phyloP scores from a whole-genome alignment of 2,888 invertebrate genomes.

The Lydus trimaculatus region DNA sequence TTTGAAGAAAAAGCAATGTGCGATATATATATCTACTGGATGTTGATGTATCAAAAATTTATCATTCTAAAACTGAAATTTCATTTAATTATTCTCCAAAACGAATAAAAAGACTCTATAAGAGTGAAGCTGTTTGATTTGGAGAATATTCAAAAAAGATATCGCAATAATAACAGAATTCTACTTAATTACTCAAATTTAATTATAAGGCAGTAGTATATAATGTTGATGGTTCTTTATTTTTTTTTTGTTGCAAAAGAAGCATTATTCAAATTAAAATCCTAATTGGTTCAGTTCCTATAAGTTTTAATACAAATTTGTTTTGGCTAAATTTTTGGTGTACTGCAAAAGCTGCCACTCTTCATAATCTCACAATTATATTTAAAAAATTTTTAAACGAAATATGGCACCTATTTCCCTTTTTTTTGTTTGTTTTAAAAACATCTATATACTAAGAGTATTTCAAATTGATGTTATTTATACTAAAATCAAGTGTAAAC shows the following conservation, averaged over 20 bases:
- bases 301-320: not conserved
- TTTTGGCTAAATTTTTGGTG: conserved; percentile 44
- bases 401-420: conserved; percentile 12
- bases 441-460: conserved; percentile 8
- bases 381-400: not conserved
- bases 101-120: not conserved
- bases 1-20: not conserved
- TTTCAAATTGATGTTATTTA: conserved; percentile 2
- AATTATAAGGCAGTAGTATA: conserved; percentile 39
- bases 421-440: conserved; percentile 14
- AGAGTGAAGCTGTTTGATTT: not conserved
- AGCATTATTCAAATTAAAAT: conserved; percentile 45
- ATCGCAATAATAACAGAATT: not conserved
- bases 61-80: not conserved
- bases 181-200: not conserved
- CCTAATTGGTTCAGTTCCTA: conserved; percentile 33
- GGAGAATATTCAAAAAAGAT: not conserved
- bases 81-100: not conserved
- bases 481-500: conserved; percentile 4
- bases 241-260: conserved; percentile 24
- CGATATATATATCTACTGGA: not conserved
- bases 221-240: not conserved
- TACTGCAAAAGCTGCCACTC: conserved; percentile 42
- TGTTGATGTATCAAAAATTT: not conserved
- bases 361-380: conserved; percentile 2